Conservation (phyloP, 2,113 vertebrate genomes). For the Ovis aries region DNA sequence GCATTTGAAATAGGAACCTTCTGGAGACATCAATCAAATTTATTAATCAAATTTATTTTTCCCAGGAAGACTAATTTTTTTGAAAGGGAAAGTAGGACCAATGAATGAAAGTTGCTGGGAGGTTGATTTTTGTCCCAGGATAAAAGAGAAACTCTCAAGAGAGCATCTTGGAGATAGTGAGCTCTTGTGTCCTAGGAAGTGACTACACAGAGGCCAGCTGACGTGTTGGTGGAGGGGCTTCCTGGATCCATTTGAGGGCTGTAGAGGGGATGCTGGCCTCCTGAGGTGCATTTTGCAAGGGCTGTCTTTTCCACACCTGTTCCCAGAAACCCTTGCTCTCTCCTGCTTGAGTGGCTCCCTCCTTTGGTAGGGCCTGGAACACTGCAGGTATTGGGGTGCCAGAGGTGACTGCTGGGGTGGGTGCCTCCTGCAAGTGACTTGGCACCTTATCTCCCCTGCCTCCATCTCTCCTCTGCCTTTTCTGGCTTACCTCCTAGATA, state of each 20-base stretch:
- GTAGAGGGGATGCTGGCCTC: not conserved
- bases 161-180: not conserved
- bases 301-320: not conserved
- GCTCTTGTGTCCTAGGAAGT: not conserved
- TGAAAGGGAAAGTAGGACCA: not conserved
- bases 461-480: not conserved
- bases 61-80: not conserved
- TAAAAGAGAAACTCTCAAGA: not conserved
- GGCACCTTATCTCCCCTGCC: conserved; percentile 23
- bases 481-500: conserved; percentile 1
- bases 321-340: not conserved
- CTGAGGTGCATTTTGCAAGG: not conserved
- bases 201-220: not conserved
- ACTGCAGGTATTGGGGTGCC: not conserved
- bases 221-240: not conserved
- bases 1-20: not conserved
- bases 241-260: not conserved
- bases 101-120: not conserved
- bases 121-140: not conserved
- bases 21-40: not conserved
- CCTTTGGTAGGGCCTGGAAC: not conserved
- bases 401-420: not conserved
- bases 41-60: not conserved
- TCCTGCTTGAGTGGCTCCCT: not conserved
- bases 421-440: conserved; percentile 21